These are phyloP conservation scores for Cyprinodon brontotheroides DNA, from an alignment of 2,113 vertebrate genomes.

Conservation along the genomic window DNA sequence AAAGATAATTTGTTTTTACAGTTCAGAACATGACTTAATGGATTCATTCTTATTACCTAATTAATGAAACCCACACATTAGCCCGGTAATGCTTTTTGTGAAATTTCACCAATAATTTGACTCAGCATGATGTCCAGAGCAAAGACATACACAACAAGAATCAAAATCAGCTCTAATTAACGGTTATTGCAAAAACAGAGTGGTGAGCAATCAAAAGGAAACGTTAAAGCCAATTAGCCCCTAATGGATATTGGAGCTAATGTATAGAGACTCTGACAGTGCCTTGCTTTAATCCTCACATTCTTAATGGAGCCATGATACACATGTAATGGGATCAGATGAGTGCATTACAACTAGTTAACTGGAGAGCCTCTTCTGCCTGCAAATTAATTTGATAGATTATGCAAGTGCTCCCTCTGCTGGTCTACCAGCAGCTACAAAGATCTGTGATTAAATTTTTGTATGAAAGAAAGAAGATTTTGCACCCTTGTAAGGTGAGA, in stretches of 20 bases:
- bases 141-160: background rate
- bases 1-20: constrained; percentile 8
- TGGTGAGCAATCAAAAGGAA: background rate
- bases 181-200: background rate
- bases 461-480: background rate
- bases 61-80: constrained; percentile 26
- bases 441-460: background rate
- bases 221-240: background rate
- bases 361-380: background rate
- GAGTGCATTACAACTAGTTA: background rate
- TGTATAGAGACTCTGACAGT: constrained; percentile 1
- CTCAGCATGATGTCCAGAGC: background rate
- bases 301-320: constrained; percentile 3
- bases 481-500: background rate
- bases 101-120: constrained; percentile 16
- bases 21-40: background rate
- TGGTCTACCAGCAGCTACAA: constrained; percentile 1
- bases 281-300: constrained; percentile 2
- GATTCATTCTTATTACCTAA: constrained; percentile 39
- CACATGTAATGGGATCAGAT: background rate
- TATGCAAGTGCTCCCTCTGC: constrained; percentile 51
- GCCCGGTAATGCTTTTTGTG: constrained; percentile 3
- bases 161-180: background rate
- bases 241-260: constrained; percentile 9
- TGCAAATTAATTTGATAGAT: background rate